These are phyloP conservation scores for Glaucopsyche alexis DNA, from an alignment of 2,888 invertebrate species.

Conservation along the genomic window DNA sequence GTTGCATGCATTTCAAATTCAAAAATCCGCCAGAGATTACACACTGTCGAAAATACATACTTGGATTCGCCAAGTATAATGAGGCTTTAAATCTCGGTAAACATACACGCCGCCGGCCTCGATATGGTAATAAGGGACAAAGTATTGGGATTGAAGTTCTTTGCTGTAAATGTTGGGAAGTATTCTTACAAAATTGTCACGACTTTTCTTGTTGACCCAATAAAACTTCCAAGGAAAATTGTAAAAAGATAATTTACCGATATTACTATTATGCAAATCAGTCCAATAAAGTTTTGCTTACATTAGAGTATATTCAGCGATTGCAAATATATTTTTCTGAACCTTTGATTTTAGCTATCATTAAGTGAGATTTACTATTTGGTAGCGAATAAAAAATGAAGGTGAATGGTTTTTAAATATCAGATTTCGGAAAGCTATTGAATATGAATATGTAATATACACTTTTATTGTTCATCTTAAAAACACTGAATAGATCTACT, in stretches of 20 bases:
- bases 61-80: conserved; percentile 9
- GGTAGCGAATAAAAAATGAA: too few relatives aligned
- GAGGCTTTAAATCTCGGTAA: neutral
- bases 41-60: neutral
- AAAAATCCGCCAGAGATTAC: neutral
- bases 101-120: neutral
- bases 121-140: conserved; percentile 18
- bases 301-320: neutral
- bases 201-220: conserved; percentile 15
- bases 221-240: neutral
- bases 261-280: conserved; percentile 16
- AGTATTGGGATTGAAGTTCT: conserved; percentile 5
- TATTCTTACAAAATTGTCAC: conserved; percentile 2
- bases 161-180: neutral
- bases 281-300: conserved; percentile 2
- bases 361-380: too few relatives aligned
- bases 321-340: neutral
- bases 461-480: too few relatives aligned
- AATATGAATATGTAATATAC: too few relatives aligned
- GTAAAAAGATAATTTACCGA: conserved; percentile 7
- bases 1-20: neutral
- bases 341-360: neutral
- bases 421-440: too few relatives aligned
- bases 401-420: too few relatives aligned
- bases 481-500: too few relatives aligned